Evolutionary conservation across 2,113 vertebrate genomes (phyloP).

Genomic region (Xiphophorus maculatus): DNA sequence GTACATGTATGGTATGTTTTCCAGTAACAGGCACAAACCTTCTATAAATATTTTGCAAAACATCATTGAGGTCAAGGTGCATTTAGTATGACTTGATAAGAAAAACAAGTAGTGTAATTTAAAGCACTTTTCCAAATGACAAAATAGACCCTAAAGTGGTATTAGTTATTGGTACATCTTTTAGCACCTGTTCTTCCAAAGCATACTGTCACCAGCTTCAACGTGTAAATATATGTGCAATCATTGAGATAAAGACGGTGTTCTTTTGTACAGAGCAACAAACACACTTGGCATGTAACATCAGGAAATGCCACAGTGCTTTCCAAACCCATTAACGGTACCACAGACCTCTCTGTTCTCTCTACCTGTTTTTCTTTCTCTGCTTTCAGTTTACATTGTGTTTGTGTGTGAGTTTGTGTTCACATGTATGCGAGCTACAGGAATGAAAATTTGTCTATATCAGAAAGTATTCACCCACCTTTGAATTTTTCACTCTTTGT

Average conservation of each 20-base stretch:
- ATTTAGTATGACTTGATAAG: constrained; percentile 9
- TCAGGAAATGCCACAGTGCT: constrained; percentile 63
- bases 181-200: constrained; percentile 41
- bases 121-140: constrained; percentile 19
- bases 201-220: constrained; percentile 13
- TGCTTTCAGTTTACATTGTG: constrained; percentile 1
- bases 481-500: too few relatives aligned
- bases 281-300: constrained; percentile 45
- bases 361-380: constrained; percentile 19
- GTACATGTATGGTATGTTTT: neutral
- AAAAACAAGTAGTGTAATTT: constrained; percentile 27
- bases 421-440: neutral
- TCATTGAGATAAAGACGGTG: constrained; percentile 1
- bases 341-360: constrained; percentile 53
- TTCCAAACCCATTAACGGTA: constrained; percentile 63
- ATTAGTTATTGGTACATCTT: constrained; percentile 20
- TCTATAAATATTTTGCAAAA: constrained; percentile 19
- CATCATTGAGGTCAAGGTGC: constrained; percentile 1
- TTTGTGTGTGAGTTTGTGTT: neutral
- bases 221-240: constrained; percentile 26
- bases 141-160: neutral
- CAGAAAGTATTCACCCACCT: too few relatives aligned
- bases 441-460: too few relatives aligned
- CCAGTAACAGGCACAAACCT: neutral
- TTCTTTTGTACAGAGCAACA: constrained; percentile 25